These are phyloP conservation scores for Muntiacus reevesi DNA, from an alignment of 2,113 vertebrate species.

Conservation along the genomic window DNA sequence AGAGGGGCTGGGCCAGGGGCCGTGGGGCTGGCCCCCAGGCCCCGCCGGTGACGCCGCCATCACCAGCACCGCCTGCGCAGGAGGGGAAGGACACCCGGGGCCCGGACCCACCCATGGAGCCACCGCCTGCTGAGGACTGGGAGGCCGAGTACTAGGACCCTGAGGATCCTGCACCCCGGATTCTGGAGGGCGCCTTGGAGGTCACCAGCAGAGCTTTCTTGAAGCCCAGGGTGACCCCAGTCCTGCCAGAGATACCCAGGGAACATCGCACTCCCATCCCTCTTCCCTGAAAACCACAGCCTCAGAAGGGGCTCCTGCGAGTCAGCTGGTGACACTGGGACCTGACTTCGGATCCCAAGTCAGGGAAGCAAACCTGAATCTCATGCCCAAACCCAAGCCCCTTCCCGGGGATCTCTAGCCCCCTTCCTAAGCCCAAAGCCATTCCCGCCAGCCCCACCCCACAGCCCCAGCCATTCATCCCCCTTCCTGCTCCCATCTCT, in stretches of 20 bases:
- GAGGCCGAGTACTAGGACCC: conserved; percentile 65
- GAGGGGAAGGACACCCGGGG: neutral
- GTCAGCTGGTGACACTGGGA: neutral
- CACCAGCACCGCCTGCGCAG: neutral
- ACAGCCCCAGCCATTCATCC: fast-evolving
- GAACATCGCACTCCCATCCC: neutral
- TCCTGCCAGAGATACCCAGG: neutral
- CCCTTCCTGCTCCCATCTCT: fast-evolving
- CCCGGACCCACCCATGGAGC: fast-evolving
- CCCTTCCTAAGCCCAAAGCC: neutral
- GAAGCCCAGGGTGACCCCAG: neutral
- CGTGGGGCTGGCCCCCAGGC: conserved; percentile 33
- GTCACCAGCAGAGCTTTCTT: neutral
- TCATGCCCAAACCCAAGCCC: fast-evolving
- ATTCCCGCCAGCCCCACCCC: too few species aligned
- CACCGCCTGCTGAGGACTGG: conserved; percentile 67
- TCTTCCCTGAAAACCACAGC: neutral
- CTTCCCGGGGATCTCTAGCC: neutral
- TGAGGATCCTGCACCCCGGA: fast-evolving
- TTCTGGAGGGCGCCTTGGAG: neutral
- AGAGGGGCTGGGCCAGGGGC: neutral
- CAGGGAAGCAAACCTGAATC: neutral
- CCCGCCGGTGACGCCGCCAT: fast-evolving
- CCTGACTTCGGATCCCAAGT: neutral
- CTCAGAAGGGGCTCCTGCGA: neutral